A percentile compares a stretch with the other conserved stretches of the same genome.
These are phyloP conservation scores for Eupsittula cactorum DNA, from an alignment of 2,113 vertebrate genomes.

Conservation along the genomic window DNA sequence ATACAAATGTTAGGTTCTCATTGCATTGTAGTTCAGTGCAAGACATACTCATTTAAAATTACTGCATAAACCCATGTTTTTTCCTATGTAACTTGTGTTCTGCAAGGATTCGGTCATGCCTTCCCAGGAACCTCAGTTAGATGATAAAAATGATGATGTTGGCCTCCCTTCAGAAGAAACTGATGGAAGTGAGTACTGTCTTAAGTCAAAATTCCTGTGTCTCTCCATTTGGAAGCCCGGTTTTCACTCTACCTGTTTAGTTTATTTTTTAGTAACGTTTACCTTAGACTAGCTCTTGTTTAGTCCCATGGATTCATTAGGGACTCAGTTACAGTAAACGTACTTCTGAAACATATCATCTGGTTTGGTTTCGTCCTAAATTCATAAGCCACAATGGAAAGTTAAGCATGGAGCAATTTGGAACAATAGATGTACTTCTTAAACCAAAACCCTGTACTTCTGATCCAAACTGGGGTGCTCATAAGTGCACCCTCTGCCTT, in stretches of 20 bases:
- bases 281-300: neutral
- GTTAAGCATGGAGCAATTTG: neutral
- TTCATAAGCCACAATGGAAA: neutral
- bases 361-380: neutral
- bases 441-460: neutral
- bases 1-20: neutral
- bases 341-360: neutral
- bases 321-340: neutral
- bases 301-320: neutral
- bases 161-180: constrained; percentile 87
- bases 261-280: neutral
- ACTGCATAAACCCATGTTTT: neutral
- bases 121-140: constrained; percentile 92
- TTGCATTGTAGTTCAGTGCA: neutral
- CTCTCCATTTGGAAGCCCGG: neutral
- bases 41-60: neutral
- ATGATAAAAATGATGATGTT: constrained; percentile 83
- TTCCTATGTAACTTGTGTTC: neutral
- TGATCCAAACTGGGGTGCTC: neutral
- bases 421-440: neutral
- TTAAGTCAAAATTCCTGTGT: neutral
- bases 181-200: constrained; percentile 83
- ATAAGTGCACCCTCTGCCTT: neutral
- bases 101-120: constrained; percentile 97
- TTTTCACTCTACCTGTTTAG: neutral